Conservation (phyloP, 2,888 invertebrate species). For the Pocota personata region DNA sequence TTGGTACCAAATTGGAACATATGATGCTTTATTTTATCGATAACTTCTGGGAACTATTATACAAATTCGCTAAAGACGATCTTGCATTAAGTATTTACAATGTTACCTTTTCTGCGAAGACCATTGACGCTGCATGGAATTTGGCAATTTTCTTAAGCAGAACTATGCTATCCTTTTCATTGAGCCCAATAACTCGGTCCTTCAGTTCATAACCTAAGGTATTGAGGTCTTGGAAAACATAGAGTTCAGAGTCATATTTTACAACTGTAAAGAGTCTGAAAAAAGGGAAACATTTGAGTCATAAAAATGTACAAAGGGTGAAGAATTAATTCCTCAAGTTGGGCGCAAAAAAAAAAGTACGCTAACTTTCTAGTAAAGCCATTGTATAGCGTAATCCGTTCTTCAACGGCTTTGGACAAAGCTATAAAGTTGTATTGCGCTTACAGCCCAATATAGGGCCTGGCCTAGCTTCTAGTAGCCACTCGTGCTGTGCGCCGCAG, state of each 20-base stretch:
- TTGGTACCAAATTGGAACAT: not conserved
- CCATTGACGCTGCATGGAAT: constrained; percentile 26
- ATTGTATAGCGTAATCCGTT: too few relatives aligned
- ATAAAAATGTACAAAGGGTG: not conserved
- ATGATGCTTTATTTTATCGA: constrained; percentile 9
- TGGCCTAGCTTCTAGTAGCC: too few relatives aligned
- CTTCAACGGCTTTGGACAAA: too few relatives aligned
- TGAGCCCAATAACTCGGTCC: not conserved
- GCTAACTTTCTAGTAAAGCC: too few relatives aligned
- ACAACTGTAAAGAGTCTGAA: not conserved
- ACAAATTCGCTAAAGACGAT: not conserved
- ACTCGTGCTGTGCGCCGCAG: too few relatives aligned
- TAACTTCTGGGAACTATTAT: not conserved
- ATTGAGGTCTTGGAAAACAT: constrained; percentile 5
- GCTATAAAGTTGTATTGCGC: too few relatives aligned
- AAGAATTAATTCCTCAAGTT: not conserved
- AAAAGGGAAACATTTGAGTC: not conserved
- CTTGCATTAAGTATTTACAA: not conserved
- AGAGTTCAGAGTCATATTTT: constrained; percentile 5
- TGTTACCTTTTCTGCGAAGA: not conserved
- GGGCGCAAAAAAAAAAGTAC: not conserved
- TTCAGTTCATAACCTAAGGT: not conserved
- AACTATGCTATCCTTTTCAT: not conserved
- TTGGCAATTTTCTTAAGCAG: constrained; percentile 12
- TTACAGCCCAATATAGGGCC: too few relatives aligned